Evolutionary conservation across 2,888 invertebrate species (phyloP).

Genomic region (Beris chalybata): DNA sequence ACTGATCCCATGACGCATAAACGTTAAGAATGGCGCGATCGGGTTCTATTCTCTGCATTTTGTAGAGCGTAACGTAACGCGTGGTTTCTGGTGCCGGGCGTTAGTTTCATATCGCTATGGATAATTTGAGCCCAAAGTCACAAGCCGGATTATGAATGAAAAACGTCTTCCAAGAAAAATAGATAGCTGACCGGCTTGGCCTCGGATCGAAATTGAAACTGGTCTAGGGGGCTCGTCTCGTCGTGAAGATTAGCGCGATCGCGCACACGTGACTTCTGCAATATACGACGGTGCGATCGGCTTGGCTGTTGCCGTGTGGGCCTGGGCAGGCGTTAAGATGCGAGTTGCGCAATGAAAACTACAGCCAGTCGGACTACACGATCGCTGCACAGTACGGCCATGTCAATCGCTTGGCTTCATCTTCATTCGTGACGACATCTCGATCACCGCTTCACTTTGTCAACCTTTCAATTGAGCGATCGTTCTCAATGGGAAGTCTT

Average conservation of each 20-base stretch:
- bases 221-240: slow-evolving; percentile 36
- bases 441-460: slow-evolving; percentile 11
- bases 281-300: not conserved
- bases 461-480: not conserved
- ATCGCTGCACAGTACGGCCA: not conserved
- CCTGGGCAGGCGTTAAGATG: too few relatives aligned
- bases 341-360: too few relatives aligned
- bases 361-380: too few relatives aligned
- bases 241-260: slow-evolving; percentile 28
- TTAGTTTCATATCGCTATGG: not conserved
- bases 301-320: too few relatives aligned
- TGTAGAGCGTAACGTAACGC: too few relatives aligned
- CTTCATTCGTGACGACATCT: slow-evolving; percentile 15
- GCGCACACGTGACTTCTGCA: slow-evolving; percentile 30
- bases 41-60: not conserved
- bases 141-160: slow-evolving; percentile 28
- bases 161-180: slow-evolving; percentile 19
- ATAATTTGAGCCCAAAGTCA: not conserved
- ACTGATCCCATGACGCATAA: too few relatives aligned
- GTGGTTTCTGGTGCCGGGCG: too few relatives aligned
- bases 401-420: not conserved
- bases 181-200: slow-evolving; percentile 9
- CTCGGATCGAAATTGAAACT: slow-evolving; percentile 28
- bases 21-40: not conserved
- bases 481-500: too few relatives aligned